These are phyloP conservation scores for Oreotragus oreotragus DNA, from an alignment of 2,113 vertebrate species.

Conservation along the genomic window DNA sequence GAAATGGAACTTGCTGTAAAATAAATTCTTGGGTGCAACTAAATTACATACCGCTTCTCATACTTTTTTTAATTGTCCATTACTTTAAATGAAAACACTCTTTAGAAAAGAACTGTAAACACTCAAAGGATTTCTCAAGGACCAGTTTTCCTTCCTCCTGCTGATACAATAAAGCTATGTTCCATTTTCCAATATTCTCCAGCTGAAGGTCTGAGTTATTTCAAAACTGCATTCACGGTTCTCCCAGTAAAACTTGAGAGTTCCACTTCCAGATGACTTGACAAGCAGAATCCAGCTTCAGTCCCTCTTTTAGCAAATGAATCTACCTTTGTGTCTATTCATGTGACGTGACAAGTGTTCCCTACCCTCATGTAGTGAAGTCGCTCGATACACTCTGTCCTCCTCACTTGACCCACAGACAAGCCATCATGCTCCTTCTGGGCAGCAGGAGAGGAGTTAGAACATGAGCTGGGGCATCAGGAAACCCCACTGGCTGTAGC, in stretches of 20 bases:
- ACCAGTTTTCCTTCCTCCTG: neutral
- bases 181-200: neutral
- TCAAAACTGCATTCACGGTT: neutral
- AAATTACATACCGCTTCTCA: slow-evolving; percentile 42
- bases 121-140: slow-evolving; percentile 1
- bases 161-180: neutral
- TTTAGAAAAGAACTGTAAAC: slow-evolving; percentile 25
- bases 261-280: neutral
- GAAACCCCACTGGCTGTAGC: neutral
- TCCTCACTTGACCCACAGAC: accelerated
- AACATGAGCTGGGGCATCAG: neutral
- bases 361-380: accelerated
- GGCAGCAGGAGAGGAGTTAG: neutral
- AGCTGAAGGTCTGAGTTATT: neutral
- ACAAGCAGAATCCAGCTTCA: neutral
- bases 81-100: slow-evolving; percentile 49
- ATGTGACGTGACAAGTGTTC: accelerated
- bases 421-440: accelerated
- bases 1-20: neutral
- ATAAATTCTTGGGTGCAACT: slow-evolving; percentile 39
- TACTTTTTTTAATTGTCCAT: neutral
- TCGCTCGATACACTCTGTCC: neutral
- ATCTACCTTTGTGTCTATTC: neutral
- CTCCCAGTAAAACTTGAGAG: neutral
- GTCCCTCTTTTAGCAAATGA: neutral